Evolutionary conservation across 1,140 invertebrate species (phyloP).

Genomic region (Formica exsecta): DNA sequence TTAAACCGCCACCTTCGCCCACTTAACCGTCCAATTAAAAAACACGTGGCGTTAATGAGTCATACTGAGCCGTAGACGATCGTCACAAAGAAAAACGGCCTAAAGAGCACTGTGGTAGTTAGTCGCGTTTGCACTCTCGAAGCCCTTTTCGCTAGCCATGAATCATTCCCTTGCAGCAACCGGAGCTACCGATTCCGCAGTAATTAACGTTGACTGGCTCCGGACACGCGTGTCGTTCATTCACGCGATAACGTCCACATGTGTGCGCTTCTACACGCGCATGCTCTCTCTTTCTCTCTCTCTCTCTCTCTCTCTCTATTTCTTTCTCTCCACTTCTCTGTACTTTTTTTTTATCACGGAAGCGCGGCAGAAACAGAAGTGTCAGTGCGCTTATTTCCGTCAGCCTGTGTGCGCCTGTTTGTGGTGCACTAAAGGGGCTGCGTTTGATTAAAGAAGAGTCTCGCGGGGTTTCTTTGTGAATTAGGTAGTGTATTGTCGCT

Average conservation of each 20-base stretch:
- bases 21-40: constrained; percentile 36
- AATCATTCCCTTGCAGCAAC: constrained; percentile 66
- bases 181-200: constrained; percentile 56
- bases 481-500: constrained; percentile 40
- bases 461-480: constrained; percentile 58
- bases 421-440: constrained; percentile 7
- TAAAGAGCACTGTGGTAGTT: constrained; percentile 25
- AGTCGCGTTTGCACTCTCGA: constrained; percentile 41
- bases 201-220: constrained; percentile 71
- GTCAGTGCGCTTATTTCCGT: constrained; percentile 51
- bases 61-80: constrained; percentile 4
- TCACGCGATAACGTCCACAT: constrained; percentile 38
- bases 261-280: background rate
- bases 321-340: background rate
- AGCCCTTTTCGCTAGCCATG: constrained; percentile 60
- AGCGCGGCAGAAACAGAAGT: constrained; percentile 27
- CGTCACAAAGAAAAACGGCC: constrained; percentile 61
- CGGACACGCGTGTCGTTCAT: constrained; percentile 65
- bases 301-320: background rate
- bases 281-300: background rate
- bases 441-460: constrained; percentile 68
- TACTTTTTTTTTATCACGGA: constrained; percentile 31
- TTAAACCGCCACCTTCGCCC: background rate
- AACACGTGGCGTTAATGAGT: constrained; percentile 50
- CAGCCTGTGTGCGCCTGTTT: constrained; percentile 21